Evolutionary conservation across 2,888 invertebrate species (phyloP), one percentile per base, ranked within the genome.

Genomic region (Eurytoma californica): DNA sequence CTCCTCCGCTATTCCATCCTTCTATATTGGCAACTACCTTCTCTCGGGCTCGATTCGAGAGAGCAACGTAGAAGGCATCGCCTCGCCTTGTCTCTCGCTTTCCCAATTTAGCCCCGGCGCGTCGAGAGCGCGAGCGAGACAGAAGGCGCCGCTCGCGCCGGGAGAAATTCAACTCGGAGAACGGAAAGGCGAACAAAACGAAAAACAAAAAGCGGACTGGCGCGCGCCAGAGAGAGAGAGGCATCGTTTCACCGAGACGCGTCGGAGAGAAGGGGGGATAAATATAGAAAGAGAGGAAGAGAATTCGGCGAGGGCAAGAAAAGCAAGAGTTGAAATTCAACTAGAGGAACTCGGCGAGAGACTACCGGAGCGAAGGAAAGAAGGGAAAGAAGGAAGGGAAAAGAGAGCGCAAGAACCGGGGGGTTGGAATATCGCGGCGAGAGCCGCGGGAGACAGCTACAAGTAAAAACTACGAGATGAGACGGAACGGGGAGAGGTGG

Each of bases 51-150:
- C 78, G 72, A 78, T 58, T 28, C 63, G 47, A 53, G 14, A 47
- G 47, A 53, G 55, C 63, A 73, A 80, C 72, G 80, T 65, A 80
- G 82, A 82, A 82, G 79, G 82, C 80, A 84, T 83, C 69, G 84
- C 82, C 85, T 85, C 82, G 84, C 84, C 84, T 85, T 86, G 73
- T 77, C 80, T 83, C 85, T 83, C 82, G 63, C 82, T 85, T 84
- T 86, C 86, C 87, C 87, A 87, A 88, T 88, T 88, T 88, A 87
- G 87, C 87, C 13, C 65, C 47, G 20, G 39, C n/a, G 39, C n/a
- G 81, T 49, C 70, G 74, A 60, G 55, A 65, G 79, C 70, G 74
- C 70, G 74, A 70, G 53, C 14, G 53, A 53, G 53, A 53, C 53
- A n/a, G 53, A n/a, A 14, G 13, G 53, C n/a, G 7, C 39, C 39